A percentile compares a stretch with the other conserved stretches of the same genome.
Evolutionary conservation across 2,888 invertebrate genomes (phyloP).

Genomic region (Drosophila gaucha): DNA sequence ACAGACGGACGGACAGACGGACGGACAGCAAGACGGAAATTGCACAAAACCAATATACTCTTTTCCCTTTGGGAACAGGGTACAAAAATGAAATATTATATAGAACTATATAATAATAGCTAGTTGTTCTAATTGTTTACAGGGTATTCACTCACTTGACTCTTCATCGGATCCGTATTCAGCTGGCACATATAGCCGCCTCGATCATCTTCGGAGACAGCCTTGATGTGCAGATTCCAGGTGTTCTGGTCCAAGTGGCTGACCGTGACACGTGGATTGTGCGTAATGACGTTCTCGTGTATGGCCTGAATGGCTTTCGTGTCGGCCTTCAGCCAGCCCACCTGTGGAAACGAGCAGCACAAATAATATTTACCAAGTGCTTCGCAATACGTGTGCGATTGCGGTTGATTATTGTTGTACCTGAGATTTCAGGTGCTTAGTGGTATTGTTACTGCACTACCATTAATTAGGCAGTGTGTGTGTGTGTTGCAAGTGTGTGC

Average conservation of each 20-base stretch:
- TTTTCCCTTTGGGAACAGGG: too few species aligned
- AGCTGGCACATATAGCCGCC: conserved; percentile 98
- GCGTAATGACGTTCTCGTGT: conserved; percentile 96
- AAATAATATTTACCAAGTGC: conserved; percentile 3
- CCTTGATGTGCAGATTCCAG: conserved; percentile 96
- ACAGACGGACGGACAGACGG: too few species aligned
- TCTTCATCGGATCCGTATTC: conserved; percentile 97
- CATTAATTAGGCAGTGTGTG: conserved; percentile 46
- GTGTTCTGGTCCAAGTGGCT: conserved; percentile 93
- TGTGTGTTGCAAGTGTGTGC: conserved; percentile 15
- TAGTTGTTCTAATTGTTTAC: not conserved
- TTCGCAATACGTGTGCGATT: not conserved
- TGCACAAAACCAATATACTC: too few species aligned
- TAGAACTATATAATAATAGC: not conserved
- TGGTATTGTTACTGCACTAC: conserved; percentile 8
- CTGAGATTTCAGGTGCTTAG: conserved; percentile 14
- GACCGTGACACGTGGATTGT: conserved; percentile 94
- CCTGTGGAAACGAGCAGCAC: conserved; percentile 86
- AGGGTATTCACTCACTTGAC: conserved; percentile 88
- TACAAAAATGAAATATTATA: not conserved
- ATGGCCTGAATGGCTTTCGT: conserved; percentile 97
- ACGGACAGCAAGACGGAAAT: too few species aligned
- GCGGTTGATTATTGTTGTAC: conserved; percentile 13
- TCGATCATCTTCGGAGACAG: conserved; percentile 93
- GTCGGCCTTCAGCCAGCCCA: conserved; percentile 97